Evolutionary conservation across 2,888 invertebrate species (phyloP), one percentile per base, ranked within the genome.

Genomic region (Stenurella melanura): DNA sequence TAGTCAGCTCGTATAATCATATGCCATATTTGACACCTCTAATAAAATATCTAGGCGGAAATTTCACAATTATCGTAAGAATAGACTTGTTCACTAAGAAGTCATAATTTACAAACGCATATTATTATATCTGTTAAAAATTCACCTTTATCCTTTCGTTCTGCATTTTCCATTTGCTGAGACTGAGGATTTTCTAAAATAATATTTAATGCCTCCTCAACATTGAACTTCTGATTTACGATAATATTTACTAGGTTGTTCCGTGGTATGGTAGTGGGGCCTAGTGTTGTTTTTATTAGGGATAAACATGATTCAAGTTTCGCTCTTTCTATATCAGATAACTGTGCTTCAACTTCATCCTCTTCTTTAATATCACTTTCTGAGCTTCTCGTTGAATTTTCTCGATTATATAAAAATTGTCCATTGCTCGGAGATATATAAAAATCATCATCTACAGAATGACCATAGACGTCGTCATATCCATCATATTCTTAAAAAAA

Each of bases 401-500:
- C 94, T 61, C 97, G 92, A 87, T 97, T 96, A 87, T 94, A 98
- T 87, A 97, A 91, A 91, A 96, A 98, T 77, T 94, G 93, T 56
- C 93, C 91, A 91, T 97, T 96, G 87, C 95, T 95, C 2, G 98
- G 97, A 15, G 98, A 98, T 85, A 97, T 93, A 87, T 95, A 95
- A 89, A 93, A 95, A 87, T 97, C 97, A 87, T 98, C 98, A 89
- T 98, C 98, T 58, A 97, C 95, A 2, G 98, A 98, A 89, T 96
- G 96, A 12, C 98, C 98, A 88, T 97, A 98, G 77, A 96, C 93
- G 90, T 96, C 97, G 86, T 97, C 96, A 85, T 96, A 96, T 17
- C 93, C 95, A 86, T 97, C 97, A 87, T 96, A 97, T 86, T 98
- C 98, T 94, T 86, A 38, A 90, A 89, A 80, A 82, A 58, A 58